These are phyloP conservation scores for Amphiprion ocellaris DNA, from an alignment of 2,113 vertebrate species.

Conservation along the genomic window DNA sequence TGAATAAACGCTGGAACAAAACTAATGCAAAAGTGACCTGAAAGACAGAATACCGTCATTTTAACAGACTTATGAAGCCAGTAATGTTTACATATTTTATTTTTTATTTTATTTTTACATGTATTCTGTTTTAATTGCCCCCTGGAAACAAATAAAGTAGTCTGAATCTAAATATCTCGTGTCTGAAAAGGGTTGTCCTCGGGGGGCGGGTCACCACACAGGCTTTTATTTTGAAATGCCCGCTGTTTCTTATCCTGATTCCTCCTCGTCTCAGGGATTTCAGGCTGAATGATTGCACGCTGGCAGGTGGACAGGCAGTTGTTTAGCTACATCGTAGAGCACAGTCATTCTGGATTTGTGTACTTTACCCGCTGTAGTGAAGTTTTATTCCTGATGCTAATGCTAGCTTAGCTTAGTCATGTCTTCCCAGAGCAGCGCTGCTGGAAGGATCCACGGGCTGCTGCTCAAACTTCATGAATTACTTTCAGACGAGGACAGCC, in stretches of 20 bases:
- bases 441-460: constrained; percentile 59
- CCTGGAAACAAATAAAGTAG: no score
- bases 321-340: not conserved
- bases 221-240: constrained; percentile 59
- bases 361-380: not conserved
- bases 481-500: constrained; percentile 76
- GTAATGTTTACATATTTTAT: no score
- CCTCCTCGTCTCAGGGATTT: constrained; percentile 30
- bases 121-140: no score
- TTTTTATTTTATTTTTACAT: no score
- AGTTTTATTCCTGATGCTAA: not conserved
- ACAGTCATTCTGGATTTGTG: not conserved
- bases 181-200: no score
- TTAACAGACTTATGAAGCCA: no score
- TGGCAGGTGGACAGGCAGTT: not conserved
- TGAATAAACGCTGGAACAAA: no score
- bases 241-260: not conserved
- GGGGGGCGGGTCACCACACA: no score
- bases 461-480: constrained; percentile 85
- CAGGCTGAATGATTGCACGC: not conserved
- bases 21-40: no score
- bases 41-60: no score
- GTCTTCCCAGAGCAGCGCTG: constrained; percentile 44
- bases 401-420: constrained; percentile 35
- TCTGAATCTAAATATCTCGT: no score